phyloP scores from a whole-genome alignment of 2,113 vertebrate genomes.

The Zosterops hypoxanthus region DNA sequence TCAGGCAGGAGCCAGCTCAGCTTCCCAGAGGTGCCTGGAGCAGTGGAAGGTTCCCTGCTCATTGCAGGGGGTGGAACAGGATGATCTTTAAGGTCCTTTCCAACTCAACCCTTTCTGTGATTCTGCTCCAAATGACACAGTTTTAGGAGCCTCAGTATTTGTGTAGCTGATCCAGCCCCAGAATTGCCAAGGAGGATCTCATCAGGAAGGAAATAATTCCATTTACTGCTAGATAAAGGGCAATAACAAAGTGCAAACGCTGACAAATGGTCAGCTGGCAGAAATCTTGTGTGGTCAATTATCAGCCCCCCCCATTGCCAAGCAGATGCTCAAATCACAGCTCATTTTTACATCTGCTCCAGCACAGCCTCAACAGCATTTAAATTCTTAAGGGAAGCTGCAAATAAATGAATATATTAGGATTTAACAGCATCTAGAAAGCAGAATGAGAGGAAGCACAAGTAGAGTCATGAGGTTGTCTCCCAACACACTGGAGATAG shows the following conservation, averaged over 20 bases:
- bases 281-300: constrained; percentile 17
- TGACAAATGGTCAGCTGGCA: constrained; percentile 48
- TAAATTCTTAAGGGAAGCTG: neutral
- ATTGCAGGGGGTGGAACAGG: neutral
- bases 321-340: constrained; percentile 51
- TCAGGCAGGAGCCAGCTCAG: neutral
- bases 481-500: neutral
- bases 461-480: neutral
- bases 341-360: constrained; percentile 6
- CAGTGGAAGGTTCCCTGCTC: neutral
- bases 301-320: neutral
- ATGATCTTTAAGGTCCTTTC: neutral
- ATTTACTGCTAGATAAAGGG: constrained; percentile 13
- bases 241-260: neutral
- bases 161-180: neutral
- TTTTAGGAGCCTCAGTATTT: neutral
- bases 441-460: neutral
- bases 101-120: neutral
- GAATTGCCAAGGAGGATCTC: neutral
- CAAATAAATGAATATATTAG: neutral
- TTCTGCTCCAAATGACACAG: neutral
- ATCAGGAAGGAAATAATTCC: neutral
- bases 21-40: neutral
- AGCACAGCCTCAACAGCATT: neutral
- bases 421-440: neutral